phyloP scores from a whole-genome alignment of 2,797 vertebrate species.

The Numenius phaeopus region DNA sequence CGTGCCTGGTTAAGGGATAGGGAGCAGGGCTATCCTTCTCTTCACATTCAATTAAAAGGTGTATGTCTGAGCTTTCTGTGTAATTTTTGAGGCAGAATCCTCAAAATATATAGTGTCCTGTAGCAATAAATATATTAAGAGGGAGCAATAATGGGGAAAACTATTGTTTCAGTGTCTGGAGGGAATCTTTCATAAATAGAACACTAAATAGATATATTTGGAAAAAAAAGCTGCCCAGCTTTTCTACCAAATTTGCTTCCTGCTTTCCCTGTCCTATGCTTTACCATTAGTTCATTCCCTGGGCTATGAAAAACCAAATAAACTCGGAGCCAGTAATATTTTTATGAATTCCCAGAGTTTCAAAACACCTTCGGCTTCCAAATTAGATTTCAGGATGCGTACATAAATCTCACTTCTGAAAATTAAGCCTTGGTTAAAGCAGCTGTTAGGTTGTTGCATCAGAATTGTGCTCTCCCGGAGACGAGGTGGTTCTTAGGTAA shows the following conservation, averaged over 20 bases:
- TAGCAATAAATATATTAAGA: neutral
- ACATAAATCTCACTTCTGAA: neutral
- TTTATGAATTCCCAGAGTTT: neutral
- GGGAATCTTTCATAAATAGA: neutral
- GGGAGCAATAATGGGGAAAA: neutral
- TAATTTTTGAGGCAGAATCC: neutral
- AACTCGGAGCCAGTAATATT: neutral
- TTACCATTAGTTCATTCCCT: neutral
- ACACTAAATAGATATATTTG: neutral
- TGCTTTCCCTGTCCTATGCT: neutral
- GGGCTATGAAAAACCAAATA: neutral
- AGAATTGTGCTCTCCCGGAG: neutral
- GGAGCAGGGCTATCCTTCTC: neutral
- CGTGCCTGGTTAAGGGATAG: neutral
- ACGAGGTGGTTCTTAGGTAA: neutral
- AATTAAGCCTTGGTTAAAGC: neutral
- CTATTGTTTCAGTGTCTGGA: neutral
- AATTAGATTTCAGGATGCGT: neutral
- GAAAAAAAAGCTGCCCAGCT: neutral
- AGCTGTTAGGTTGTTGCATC: neutral
- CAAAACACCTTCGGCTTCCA: neutral
- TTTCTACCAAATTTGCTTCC: neutral
- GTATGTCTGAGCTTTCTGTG: neutral
- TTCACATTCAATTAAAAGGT: neutral
- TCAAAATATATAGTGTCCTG: neutral